Conservation (phyloP, 2,113 vertebrate species). For the Corythaixoides concolor region DNA sequence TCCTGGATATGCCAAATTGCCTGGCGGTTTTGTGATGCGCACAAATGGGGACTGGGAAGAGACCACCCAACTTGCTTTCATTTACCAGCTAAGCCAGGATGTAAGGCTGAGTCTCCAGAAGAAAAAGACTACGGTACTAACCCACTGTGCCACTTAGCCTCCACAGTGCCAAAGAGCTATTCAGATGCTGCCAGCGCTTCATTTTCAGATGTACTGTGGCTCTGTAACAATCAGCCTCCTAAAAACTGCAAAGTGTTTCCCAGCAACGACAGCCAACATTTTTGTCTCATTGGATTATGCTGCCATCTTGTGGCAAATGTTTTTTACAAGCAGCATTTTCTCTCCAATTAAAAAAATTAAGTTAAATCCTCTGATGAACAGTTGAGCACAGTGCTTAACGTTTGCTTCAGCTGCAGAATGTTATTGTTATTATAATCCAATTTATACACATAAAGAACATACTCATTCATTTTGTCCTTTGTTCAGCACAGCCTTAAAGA, state of each 20-base stretch:
- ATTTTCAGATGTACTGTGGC: neutral
- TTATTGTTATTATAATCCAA: neutral
- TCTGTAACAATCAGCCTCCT: constrained; percentile 22
- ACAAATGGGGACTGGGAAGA: constrained; percentile 48
- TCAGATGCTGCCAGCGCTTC: constrained; percentile 19
- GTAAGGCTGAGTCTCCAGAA: constrained; percentile 5
- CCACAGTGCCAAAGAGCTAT: constrained; percentile 36
- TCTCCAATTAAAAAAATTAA: neutral
- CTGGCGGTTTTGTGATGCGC: constrained; percentile 56
- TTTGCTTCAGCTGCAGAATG: neutral
- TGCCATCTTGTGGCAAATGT: constrained; percentile 67
- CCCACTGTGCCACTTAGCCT: constrained; percentile 64
- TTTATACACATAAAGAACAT: neutral
- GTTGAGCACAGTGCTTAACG: neutral
- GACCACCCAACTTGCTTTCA: constrained; percentile 75
- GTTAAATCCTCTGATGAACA: neutral
- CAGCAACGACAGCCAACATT: neutral
- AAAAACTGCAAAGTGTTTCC: neutral
- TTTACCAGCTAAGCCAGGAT: constrained; percentile 49
- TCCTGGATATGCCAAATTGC: constrained; percentile 28
- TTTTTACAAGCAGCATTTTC: neutral
- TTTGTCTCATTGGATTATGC: neutral
- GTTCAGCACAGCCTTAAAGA: neutral
- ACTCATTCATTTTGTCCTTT: neutral
- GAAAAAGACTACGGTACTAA: constrained; percentile 51